Base-by-base conservation (phyloP, 23 tunicate species). In the Ciona savignyi region DNA sequence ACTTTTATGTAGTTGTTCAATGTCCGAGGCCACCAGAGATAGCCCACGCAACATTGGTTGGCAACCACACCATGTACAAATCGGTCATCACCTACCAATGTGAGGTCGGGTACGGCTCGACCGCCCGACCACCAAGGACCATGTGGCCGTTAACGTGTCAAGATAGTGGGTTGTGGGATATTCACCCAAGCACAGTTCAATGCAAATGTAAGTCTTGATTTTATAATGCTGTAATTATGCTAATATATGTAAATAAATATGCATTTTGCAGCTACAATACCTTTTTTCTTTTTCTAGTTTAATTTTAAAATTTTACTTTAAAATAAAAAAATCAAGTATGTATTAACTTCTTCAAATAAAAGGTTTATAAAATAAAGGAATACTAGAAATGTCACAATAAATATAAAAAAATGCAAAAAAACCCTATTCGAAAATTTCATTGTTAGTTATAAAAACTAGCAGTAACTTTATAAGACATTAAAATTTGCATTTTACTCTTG, bases 201-300 rank as follows among this genome's bases (percentile, higher is more conserved):
- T 88, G 96, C 63, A 32, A 77, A 56, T 65, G 96, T 88, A 67
- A 51, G 96, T 78, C 1, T 29, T 15, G 22, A 23, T 4, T 63
- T 20, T 42, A 68, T n/a, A 15, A 23, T 20, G 11, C 21, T 27
- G 27, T 75, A 32, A 9, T 25, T 0, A 0, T 23, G 20, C 29
- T 21, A 23, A 19, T 21, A 22, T 23, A 0, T 27, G 25, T 63
- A 32, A 22, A 35, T 68, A 68, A 68, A 29, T 23, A 67, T 29
- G 20, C 9, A 24, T 65, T 15, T 74, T 74, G 0, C n/a, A 25
- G 24, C 27, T n/a, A n/a, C n/a, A n/a, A n/a, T n/a, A n/a, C n/a
- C n/a, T n/a, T n/a, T n/a, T n/a, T n/a, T n/a, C n/a, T n/a, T n/a
- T n/a, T n/a, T n/a, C n/a, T n/a, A n/a, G n/a, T n/a, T n/a, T n/a